Evolutionary conservation across 1,140 invertebrate species (phyloP).

Genomic region (Zophobas atratus): DNA sequence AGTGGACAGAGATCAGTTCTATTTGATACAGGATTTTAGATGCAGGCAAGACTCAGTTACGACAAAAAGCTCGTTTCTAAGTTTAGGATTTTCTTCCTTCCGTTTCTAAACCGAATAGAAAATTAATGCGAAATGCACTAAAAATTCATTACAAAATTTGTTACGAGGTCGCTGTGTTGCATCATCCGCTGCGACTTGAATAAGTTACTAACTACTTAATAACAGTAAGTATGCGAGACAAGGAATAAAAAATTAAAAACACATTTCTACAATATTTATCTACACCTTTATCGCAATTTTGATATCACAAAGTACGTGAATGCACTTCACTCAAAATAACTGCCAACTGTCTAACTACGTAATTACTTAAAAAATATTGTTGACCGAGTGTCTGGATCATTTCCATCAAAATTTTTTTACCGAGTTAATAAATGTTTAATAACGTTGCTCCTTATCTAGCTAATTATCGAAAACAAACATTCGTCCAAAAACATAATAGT

Average conservation of each 20-base stretch:
- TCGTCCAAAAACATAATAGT: slow-evolving; percentile 17
- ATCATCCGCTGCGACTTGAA: slow-evolving; percentile 16
- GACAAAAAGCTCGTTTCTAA: too few relatives aligned
- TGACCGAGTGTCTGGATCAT: slow-evolving; percentile 16
- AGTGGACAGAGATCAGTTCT: too few relatives aligned
- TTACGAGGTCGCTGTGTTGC: slow-evolving; percentile 31
- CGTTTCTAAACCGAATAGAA: neutral
- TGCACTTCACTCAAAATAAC: neutral
- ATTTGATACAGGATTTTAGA: too few relatives aligned
- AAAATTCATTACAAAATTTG: slow-evolving; percentile 28
- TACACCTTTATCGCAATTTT: slow-evolving; percentile 1
- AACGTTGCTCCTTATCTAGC: slow-evolving; percentile 6
- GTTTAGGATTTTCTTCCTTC: neutral
- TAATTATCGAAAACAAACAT: slow-evolving; percentile 28
- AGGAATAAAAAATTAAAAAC: neutral
- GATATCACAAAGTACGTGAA: neutral
- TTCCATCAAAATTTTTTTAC: slow-evolving; percentile 16
- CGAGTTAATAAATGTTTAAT: slow-evolving; percentile 28
- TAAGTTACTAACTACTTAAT: slow-evolving; percentile 13
- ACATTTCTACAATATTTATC: neutral
- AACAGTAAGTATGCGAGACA: neutral
- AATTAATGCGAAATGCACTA: neutral
- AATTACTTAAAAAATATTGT: slow-evolving; percentile 17
- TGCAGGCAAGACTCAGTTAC: too few relatives aligned
- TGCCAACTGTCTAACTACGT: neutral